Evolutionary conservation across 1,140 invertebrate genomes (phyloP), one percentile per base, ranked within the genome.

Genomic region (Chrysopa pallens): DNA sequence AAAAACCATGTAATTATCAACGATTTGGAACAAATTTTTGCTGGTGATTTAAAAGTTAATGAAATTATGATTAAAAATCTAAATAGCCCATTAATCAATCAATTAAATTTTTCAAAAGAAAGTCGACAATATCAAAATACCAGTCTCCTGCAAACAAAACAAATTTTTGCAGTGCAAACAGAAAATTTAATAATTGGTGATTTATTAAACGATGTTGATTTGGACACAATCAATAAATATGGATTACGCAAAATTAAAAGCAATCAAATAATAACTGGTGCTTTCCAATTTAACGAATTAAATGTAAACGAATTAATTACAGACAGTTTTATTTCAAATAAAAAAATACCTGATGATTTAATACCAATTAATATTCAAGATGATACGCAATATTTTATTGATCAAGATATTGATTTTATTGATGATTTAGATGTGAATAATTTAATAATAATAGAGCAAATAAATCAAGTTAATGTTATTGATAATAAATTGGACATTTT

Each of bases 401-500:
- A 60, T 40, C 56, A 63, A 46, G 58, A 64, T 36, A 50, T 68
- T n/a, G 50, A 54, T 43, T 66, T 68, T 28, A 47, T 48, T 0
- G 52, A 58, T 29, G 51, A 57, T 11, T 42, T 63, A 6, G 39
- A 50, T 29, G 54, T 57, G 0, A 60, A 66, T 12, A 46, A 58
- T 7, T 29, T 69, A n/a, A 2, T 46, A 1, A 56, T 66, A 12
- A 45, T 49, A 11, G 44, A 59, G n/a, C 51, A 52, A 8, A 41
- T 68, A 8, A 63, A 67, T 47, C 51, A 63, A 14, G 60, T 68
- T 38, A 44, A 53, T 33, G 59, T 68, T 1, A 40, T 50, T 39
- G 47, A 61, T 3, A 58, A 61, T 23, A 46, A 52, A 31, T 53
- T 69, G 5, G 57, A 67, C 47, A 50, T 66, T 36, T 48, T 69